Evolutionary conservation across 2,888 invertebrate genomes (phyloP).

Genomic region (Aromia moschata): DNA sequence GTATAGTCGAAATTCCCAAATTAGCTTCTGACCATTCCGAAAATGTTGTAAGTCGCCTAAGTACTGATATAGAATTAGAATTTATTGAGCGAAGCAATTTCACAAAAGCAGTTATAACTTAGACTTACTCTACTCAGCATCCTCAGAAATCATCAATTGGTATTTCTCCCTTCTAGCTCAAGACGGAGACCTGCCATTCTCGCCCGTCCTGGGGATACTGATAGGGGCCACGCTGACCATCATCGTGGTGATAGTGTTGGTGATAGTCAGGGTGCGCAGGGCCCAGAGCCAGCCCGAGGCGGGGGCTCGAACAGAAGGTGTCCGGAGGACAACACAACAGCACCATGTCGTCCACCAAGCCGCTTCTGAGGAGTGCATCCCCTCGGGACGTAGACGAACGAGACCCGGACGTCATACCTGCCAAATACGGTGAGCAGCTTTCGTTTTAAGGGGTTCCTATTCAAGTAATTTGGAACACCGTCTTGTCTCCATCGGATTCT

Average conservation of each 20-base stretch:
- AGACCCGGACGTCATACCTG: constrained; percentile 80
- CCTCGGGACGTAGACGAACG: constrained; percentile 66
- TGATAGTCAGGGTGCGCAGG: constrained; percentile 65
- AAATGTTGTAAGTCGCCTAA: no score
- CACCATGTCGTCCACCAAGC: constrained; percentile 59
- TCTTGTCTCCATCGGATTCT: no score
- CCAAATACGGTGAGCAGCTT: constrained; percentile 79
- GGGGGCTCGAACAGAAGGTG: constrained; percentile 62
- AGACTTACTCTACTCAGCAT: no score
- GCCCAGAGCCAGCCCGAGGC: constrained; percentile 53
- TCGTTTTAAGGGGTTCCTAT: no score
- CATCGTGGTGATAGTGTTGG: constrained; percentile 64
- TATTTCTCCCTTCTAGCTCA: constrained; percentile 62
- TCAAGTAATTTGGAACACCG: no score
- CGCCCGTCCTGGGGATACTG: constrained; percentile 67
- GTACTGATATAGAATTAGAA: no score
- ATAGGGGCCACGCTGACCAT: constrained; percentile 67
- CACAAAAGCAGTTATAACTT: no score
- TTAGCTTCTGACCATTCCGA: no score
- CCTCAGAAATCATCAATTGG: no score
- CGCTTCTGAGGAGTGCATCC: constrained; percentile 58
- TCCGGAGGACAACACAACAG: constrained; percentile 57
- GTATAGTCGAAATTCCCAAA: no score
- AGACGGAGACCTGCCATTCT: constrained; percentile 66
- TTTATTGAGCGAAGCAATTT: no score